phyloP scores from a whole-genome alignment of 2,888 invertebrate species.

The Tachina lurida region DNA sequence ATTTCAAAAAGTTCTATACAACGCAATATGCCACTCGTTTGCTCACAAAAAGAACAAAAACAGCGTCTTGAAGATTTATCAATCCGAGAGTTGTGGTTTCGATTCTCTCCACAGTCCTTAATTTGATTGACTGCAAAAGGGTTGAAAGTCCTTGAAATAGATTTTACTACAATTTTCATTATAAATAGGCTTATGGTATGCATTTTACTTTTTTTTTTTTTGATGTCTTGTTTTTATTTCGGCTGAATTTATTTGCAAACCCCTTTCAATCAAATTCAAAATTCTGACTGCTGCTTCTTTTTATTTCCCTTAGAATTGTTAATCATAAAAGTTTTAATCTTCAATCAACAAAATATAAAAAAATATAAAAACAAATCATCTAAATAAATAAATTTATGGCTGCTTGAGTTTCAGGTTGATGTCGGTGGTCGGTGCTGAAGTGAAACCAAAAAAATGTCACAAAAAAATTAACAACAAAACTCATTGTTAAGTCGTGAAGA shows the following conservation, averaged over 20 bases:
- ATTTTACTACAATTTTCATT: background rate
- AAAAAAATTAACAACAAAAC: slow-evolving; percentile 5
- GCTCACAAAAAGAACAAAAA: no score
- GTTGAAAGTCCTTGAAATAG: background rate
- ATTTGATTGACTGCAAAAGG: no score
- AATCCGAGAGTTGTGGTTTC: no score
- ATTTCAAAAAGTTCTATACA: no score
- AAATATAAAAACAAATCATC: background rate
- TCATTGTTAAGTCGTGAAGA: background rate
- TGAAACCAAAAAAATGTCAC: slow-evolving; percentile 24
- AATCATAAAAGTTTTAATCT: slow-evolving; percentile 2
- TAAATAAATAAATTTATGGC: slow-evolving; percentile 30
- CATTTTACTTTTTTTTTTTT: background rate
- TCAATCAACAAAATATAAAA: background rate
- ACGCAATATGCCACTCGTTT: no score
- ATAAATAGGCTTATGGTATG: background rate
- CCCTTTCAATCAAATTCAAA: background rate
- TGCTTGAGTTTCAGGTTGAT: slow-evolving; percentile 11
- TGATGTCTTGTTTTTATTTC: background rate
- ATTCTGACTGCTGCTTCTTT: background rate
- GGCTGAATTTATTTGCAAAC: background rate
- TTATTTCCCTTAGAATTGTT: background rate
- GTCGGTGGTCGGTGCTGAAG: background rate
- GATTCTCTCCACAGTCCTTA: no score
- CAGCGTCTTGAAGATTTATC: no score